phyloP scores from a whole-genome alignment of 2,797 vertebrate genomes.

The Cirrhinus mrigala region DNA sequence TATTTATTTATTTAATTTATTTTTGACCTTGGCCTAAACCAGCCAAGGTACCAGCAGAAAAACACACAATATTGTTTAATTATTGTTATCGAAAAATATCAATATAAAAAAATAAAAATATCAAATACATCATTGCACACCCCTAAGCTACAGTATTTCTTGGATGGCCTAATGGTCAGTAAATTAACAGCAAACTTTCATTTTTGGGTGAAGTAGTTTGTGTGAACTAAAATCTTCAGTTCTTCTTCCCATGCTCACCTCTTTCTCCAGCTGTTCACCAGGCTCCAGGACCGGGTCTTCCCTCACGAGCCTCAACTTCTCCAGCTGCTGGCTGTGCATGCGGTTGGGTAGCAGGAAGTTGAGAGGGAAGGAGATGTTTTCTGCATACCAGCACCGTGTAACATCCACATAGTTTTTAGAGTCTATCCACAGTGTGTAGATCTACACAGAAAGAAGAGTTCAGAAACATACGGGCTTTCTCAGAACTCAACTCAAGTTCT shows the following conservation, averaged over 20 bases:
- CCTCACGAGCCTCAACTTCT: conserved; percentile 80
- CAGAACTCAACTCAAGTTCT: neutral
- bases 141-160: neutral
- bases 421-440: conserved; percentile 87
- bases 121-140: neutral
- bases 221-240: neutral
- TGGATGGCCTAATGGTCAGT: neutral
- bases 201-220: neutral
- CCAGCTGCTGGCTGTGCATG: conserved; percentile 79
- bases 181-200: neutral
- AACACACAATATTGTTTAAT: neutral
- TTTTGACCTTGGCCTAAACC: neutral
- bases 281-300: conserved; percentile 76
- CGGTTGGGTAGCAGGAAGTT: conserved; percentile 86
- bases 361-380: conserved; percentile 85
- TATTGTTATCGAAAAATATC: neutral
- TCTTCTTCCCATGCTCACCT: conserved; percentile 63
- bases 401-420: conserved; percentile 86
- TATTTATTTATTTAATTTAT: neutral
- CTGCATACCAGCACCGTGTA: conserved; percentile 85
- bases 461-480: neutral
- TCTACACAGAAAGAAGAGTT: conserved; percentile 67
- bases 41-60: neutral
- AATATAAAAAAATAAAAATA: too few species aligned
- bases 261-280: conserved; percentile 83